Conservation (phyloP, 2,797 vertebrate genomes). For the Xerus rutilus region DNA sequence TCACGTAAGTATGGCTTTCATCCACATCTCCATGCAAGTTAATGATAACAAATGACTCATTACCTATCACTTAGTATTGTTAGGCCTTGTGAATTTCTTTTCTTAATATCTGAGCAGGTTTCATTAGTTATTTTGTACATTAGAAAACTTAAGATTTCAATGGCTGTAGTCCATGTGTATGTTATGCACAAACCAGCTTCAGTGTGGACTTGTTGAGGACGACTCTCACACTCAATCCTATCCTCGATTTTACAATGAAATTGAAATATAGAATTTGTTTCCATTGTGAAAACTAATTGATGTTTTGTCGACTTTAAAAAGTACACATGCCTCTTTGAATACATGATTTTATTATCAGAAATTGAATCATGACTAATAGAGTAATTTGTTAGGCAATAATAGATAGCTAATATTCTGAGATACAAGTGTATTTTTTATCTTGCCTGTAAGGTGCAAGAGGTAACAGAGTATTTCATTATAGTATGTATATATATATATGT, state of each 20-base stretch:
- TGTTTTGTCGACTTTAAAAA: background rate
- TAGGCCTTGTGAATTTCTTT: background rate
- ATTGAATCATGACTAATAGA: background rate
- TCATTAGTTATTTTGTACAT: background rate
- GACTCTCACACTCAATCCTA: background rate
- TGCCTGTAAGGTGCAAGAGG: background rate
- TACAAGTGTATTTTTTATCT: background rate
- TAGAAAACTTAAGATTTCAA: background rate
- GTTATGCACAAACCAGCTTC: background rate
- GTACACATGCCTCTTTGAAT: background rate
- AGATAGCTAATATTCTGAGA: background rate
- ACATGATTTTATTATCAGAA: constrained; percentile 19
- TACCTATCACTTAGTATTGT: background rate
- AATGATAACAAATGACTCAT: background rate
- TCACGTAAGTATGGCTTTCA: background rate
- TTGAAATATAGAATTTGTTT: background rate
- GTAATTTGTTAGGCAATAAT: background rate
- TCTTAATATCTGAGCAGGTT: background rate
- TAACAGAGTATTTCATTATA: background rate
- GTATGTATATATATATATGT: too few species aligned
- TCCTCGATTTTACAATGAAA: background rate
- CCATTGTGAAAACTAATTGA: background rate
- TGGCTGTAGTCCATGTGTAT: background rate
- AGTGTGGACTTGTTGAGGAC: background rate
- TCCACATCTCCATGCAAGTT: background rate